phyloP scores from a whole-genome alignment of 2,113 vertebrate genomes.

The Gallinago undulata region DNA sequence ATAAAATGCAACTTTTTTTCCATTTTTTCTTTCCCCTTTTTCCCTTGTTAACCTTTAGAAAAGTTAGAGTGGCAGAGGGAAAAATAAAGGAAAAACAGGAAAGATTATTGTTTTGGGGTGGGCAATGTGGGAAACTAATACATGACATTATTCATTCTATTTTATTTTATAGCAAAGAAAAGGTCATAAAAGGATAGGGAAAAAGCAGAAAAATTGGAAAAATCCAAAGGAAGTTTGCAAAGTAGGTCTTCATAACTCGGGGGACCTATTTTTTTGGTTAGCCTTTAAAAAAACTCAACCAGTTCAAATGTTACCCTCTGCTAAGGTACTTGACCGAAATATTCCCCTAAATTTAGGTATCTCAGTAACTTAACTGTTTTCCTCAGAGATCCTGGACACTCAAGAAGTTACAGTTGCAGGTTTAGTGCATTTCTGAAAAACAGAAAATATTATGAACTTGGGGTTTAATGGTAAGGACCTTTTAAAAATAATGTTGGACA shows the following conservation, averaged over 20 bases:
- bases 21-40: not conserved
- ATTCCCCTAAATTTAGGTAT: not conserved
- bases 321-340: not conserved
- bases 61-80: not conserved
- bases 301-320: not conserved
- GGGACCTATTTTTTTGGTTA: not conserved
- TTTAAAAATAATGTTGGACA: not conserved
- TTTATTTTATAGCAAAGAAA: constrained; percentile 4
- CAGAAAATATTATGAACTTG: not conserved
- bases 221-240: not conserved
- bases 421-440: not conserved
- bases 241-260: not conserved
- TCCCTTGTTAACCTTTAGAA: not conserved
- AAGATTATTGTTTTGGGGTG: not conserved
- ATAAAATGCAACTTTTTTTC: not conserved
- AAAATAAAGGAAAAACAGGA: not conserved
- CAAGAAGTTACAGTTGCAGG: not conserved
- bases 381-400: not conserved
- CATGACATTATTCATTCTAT: not conserved
- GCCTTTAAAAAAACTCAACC: not conserved
- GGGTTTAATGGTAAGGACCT: not conserved
- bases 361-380: not conserved
- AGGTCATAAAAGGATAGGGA: not conserved
- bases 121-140: not conserved
- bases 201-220: constrained; percentile 10